A percentile compares a stretch with the other conserved stretches of the same genome.
phyloP scores from a whole-genome alignment of 2,888 invertebrate genomes.

The Drosophila stalkeri region DNA sequence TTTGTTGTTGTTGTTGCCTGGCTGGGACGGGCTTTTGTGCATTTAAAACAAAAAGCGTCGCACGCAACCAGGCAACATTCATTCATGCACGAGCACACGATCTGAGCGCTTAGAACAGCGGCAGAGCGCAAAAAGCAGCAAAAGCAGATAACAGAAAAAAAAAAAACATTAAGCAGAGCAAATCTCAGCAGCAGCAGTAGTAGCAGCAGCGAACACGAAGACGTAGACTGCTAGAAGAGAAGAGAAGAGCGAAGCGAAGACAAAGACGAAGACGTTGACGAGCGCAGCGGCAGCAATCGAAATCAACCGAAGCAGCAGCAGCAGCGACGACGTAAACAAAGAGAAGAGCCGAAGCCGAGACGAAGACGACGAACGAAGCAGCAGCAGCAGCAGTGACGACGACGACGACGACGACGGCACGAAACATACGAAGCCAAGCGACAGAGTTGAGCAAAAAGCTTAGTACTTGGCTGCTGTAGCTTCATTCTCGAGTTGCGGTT shows the following conservation, averaged over 20 bases:
- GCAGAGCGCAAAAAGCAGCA: slow-evolving; percentile 44
- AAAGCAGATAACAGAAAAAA: slow-evolving; percentile 21
- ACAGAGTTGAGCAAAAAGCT: slow-evolving; percentile 72
- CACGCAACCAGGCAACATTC: slow-evolving; percentile 66
- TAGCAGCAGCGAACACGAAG: slow-evolving; percentile 13
- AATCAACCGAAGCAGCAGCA: background rate
- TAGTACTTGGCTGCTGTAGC: slow-evolving; percentile 67
- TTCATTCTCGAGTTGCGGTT: slow-evolving; percentile 76
- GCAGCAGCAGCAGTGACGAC: background rate
- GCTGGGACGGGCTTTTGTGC: slow-evolving; percentile 30
- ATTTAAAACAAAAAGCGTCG: slow-evolving; percentile 76
- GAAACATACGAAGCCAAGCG: slow-evolving; percentile 46
- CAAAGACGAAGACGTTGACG: slow-evolving; percentile 15
- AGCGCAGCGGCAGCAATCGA: slow-evolving; percentile 10
- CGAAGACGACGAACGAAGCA: slow-evolving; percentile 13
- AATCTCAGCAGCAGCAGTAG: slow-evolving; percentile 6
- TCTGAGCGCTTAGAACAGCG: slow-evolving; percentile 82
- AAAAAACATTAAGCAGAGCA: slow-evolving; percentile 9
- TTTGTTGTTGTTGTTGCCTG: slow-evolving; percentile 12
- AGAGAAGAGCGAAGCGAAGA: background rate
- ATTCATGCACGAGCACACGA: slow-evolving; percentile 81
- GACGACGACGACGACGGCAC: slow-evolving; percentile 20
- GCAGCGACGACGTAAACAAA: background rate
- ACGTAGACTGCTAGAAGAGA: background rate
- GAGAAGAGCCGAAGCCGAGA: slow-evolving; percentile 5